Conservation (phyloP, 37 sponge, comb jelly and placozoan genomes). For the Mnemiopsis leidyi region DNA sequence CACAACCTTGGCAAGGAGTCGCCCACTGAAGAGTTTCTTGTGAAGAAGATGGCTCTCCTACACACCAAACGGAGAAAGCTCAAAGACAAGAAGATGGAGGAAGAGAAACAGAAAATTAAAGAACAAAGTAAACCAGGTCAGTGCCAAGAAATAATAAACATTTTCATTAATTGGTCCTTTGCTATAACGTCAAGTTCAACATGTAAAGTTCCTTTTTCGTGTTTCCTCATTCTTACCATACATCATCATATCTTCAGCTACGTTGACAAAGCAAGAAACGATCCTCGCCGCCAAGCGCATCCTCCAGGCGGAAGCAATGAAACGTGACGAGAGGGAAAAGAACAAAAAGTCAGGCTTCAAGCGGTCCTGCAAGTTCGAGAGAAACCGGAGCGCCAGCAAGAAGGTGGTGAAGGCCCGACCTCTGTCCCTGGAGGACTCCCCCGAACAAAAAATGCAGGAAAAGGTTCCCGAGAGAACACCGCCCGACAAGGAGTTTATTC, state of each 20-base stretch:
- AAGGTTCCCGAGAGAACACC: not conserved
- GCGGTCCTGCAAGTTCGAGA: not conserved
- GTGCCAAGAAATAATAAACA: no score
- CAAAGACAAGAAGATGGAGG: slow-evolving; percentile 60
- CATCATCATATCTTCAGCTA: not conserved
- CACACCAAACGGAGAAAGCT: slow-evolving; percentile 45
- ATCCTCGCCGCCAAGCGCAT: slow-evolving; percentile 40
- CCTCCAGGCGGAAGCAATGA: slow-evolving; percentile 34
- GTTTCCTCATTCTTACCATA: no score
- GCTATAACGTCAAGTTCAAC: no score
- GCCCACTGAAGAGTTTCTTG: slow-evolving; percentile 11
- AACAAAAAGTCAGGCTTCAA: slow-evolving; percentile 51
- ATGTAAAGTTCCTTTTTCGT: no score
- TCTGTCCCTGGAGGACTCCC: slow-evolving; percentile 21
- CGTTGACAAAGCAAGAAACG: slow-evolving; percentile 14
- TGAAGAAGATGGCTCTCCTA: slow-evolving; percentile 59
- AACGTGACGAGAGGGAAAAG: slow-evolving; percentile 13
- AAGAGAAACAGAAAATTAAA: not conserved
- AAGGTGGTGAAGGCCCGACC: slow-evolving; percentile 38
- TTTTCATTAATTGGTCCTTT: no score
- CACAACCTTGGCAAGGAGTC: slow-evolving; percentile 49
- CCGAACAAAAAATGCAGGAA: not conserved
- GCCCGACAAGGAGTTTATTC: not conserved
- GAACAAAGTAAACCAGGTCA: slow-evolving; percentile 39
- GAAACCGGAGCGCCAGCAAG: slow-evolving; percentile 16